These are phyloP conservation scores for Aurelia coerulea DNA, from an alignment of 30 jellyfish, hydroid and myxozoan species.

Conservation along the genomic window DNA sequence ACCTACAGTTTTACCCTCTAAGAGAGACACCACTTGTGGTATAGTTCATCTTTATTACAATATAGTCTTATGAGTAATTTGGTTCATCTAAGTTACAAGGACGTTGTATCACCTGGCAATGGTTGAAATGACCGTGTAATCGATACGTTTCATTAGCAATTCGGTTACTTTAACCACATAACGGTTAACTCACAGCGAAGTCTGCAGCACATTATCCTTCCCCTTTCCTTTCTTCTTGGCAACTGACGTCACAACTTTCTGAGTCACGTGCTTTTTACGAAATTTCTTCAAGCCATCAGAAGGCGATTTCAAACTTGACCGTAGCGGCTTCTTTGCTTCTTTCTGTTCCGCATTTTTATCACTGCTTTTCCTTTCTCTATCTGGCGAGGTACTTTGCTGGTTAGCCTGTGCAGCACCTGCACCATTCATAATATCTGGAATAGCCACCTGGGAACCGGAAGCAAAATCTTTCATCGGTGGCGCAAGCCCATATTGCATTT, in stretches of 20 bases:
- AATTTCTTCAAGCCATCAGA: slow-evolving; percentile 63
- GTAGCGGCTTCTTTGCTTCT: slow-evolving; percentile 51
- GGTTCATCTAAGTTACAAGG: no score
- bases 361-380: neutral
- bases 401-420: neutral
- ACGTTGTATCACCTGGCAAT: no score
- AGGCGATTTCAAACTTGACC: slow-evolving; percentile 70
- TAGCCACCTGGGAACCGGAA: slow-evolving; percentile 37
- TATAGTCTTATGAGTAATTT: no score
- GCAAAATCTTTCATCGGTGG: slow-evolving; percentile 43
- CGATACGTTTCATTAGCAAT: no score
- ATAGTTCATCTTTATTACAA: no score
- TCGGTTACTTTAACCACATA: no score
- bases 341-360: slow-evolving; percentile 13
- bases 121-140: no score
- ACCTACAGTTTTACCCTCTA: no score
- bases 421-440: slow-evolving; percentile 5
- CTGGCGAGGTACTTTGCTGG: neutral
- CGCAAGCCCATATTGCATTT: slow-evolving; percentile 58
- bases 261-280: slow-evolving; percentile 65
- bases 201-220: slow-evolving; percentile 15
- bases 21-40: no score
- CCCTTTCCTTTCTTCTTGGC: slow-evolving; percentile 16
- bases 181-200: slow-evolving; percentile 4
- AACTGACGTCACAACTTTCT: slow-evolving; percentile 47